Conservation (phyloP, 2,888 invertebrate species). For the Lagria hirta region DNA sequence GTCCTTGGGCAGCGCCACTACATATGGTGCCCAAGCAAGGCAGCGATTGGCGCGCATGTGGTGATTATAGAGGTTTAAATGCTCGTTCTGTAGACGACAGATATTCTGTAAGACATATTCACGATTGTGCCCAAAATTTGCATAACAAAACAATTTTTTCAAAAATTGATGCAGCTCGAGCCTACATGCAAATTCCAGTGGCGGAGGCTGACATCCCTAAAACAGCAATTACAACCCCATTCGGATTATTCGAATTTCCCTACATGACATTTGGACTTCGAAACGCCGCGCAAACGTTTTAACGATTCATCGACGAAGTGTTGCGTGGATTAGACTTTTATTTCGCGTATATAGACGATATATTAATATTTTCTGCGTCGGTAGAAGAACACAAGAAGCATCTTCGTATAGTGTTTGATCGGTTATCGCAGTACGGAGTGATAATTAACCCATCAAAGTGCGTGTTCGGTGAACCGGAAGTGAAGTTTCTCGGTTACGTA, state of each 20-base stretch:
- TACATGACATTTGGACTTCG: slow-evolving; percentile 46
- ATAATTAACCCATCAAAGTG: slow-evolving; percentile 42
- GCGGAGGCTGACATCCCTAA: slow-evolving; percentile 42
- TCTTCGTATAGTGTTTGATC: slow-evolving; percentile 30
- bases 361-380: slow-evolving; percentile 34
- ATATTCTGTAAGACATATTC: slow-evolving; percentile 41
- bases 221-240: slow-evolving; percentile 46
- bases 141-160: slow-evolving; percentile 36
- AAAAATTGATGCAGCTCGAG: slow-evolving; percentile 41
- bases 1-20: slow-evolving; percentile 43
- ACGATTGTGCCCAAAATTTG: slow-evolving; percentile 36
- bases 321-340: slow-evolving; percentile 40
- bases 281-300: slow-evolving; percentile 51
- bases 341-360: slow-evolving; percentile 45
- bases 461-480: slow-evolving; percentile 30
- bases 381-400: slow-evolving; percentile 34
- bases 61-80: slow-evolving; percentile 48
- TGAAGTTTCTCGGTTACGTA: slow-evolving; percentile 18
- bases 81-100: slow-evolving; percentile 22
- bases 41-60: slow-evolving; percentile 44
- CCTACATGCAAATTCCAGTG: slow-evolving; percentile 47
- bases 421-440: slow-evolving; percentile 34
- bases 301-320: slow-evolving; percentile 47
- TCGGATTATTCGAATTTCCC: slow-evolving; percentile 30
- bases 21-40: slow-evolving; percentile 39